These are phyloP conservation scores for Cydia pomonella DNA, from an alignment of 1,140 invertebrate genomes.

Conservation along the genomic window DNA sequence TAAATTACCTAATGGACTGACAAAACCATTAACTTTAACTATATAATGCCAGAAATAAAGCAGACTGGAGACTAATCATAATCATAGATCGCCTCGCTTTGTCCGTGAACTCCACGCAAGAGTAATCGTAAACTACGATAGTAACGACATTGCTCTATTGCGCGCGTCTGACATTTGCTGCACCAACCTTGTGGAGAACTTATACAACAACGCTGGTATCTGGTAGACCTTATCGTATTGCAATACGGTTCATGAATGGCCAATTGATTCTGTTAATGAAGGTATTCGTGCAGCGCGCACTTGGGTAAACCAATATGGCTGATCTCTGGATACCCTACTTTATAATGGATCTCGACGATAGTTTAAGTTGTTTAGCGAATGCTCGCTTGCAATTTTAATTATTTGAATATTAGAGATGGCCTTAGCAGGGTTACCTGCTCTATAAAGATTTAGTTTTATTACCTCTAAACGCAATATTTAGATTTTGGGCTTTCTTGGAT, in stretches of 20 bases:
- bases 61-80: neutral
- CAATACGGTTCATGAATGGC: neutral
- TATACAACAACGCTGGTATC: neutral
- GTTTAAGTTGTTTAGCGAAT: neutral
- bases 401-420: constrained; percentile 2
- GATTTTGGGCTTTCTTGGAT: constrained; percentile 10
- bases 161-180: constrained; percentile 61
- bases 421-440: constrained; percentile 38
- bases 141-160: constrained; percentile 69
- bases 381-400: neutral
- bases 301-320: neutral
- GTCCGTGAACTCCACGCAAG: constrained; percentile 65
- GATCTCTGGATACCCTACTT: neutral
- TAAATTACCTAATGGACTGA: neutral
- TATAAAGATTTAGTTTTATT: constrained; percentile 53
- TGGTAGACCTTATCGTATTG: neutral
- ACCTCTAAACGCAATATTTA: constrained; percentile 34
- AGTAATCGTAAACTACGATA: constrained; percentile 70
- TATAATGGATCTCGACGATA: neutral
- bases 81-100: constrained; percentile 27
- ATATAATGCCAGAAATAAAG: constrained; percentile 1
- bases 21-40: constrained; percentile 11
- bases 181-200: constrained; percentile 54
- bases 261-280: neutral
- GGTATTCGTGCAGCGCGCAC: neutral